Base-by-base conservation (phyloP, 2,888 invertebrate species). In the Leucoma salicis region DNA sequence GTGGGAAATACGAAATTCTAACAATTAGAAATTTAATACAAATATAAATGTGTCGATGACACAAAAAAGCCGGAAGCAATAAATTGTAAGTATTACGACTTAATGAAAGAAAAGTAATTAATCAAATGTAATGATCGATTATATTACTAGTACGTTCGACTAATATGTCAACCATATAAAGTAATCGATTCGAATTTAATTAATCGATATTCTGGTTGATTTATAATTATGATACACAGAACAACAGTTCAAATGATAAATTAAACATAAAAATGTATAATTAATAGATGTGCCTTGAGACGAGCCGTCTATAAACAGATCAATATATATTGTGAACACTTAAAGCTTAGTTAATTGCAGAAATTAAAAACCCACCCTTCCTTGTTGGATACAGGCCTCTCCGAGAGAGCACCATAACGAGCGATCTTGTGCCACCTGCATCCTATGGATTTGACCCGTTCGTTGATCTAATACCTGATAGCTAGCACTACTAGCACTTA, bases 181-280 rank as follows among this genome's bases (percentile, higher is more conserved):
- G n/a, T 11, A 46, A 46, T 42, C 27, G 35, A 50, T 46, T 45
- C 45, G 45, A 53, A 42, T 43, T 31, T 43, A 42, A 56, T 58
- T 46, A 56, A 59, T 59, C 42, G 42, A 49, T 58, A 49, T 46
- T 38, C 42, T 28, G 42, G 31, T 49, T 47, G 49, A 58, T 58
- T 49, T 56, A 49, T 55, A 12, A 36, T 10, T 29, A 29, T 27
- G 14, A 42, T 14, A 12, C 14, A 16, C 33, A 31, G 37, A 37
- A 46, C 40, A 35, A 35, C 29, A 3, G 16, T 33, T 41, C 40
- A 31, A 44, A 57, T 46, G 46, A 52, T 49, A 39, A 46, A 57
- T 51, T 29, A 42, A 32, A 8, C 43, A 24, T 54, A 31, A 46
- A 53, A 43, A 42, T 27, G 11, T 13, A 27, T n/a, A 18, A 25